Evolutionary conservation across 1,140 invertebrate species (phyloP).

Genomic region (Drosophila takahashii): DNA sequence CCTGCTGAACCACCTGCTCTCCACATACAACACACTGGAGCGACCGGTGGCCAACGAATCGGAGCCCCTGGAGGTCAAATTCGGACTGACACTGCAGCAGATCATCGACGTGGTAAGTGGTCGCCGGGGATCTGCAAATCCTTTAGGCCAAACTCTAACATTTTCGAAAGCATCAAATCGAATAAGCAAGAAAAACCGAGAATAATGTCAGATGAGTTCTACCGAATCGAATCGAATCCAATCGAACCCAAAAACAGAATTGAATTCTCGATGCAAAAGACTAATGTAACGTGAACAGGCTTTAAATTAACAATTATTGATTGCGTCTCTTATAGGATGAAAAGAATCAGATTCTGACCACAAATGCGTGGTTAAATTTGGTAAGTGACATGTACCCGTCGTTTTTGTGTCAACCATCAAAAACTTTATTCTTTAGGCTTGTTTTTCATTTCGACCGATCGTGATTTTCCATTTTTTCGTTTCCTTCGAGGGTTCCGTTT

Average conservation of each 20-base stretch:
- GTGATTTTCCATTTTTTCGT: conserved; percentile 35
- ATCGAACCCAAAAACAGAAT: not conserved
- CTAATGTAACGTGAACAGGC: conserved; percentile 37
- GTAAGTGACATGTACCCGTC: conserved; percentile 92
- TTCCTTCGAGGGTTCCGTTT: conserved; percentile 41
- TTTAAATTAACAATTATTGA: conserved; percentile 63
- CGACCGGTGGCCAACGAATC: conserved; percentile 98
- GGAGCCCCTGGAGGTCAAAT: conserved; percentile 95
- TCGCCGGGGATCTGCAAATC: not conserved
- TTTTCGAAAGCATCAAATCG: conserved; percentile 35
- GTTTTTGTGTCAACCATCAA: conserved; percentile 70
- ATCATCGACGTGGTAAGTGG: conserved; percentile 99
- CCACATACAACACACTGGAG: conserved; percentile 97
- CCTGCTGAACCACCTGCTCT: conserved; percentile 94
- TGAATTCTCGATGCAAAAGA: conserved; percentile 27
- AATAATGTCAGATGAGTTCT: conserved; percentile 4
- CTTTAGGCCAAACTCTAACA: conserved; percentile 27
- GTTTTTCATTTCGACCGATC: conserved; percentile 19
- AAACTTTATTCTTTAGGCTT: conserved; percentile 41
- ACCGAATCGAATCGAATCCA: conserved; percentile 10
- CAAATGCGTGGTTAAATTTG: conserved; percentile 98
- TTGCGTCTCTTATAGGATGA: conserved; percentile 88
- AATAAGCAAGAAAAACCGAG: conserved; percentile 27
- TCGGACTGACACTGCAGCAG: conserved; percentile 98
- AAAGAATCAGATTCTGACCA: conserved; percentile 96